phyloP scores from a whole-genome alignment of 2,888 invertebrate genomes.

The Holacanthella duospinosa region DNA sequence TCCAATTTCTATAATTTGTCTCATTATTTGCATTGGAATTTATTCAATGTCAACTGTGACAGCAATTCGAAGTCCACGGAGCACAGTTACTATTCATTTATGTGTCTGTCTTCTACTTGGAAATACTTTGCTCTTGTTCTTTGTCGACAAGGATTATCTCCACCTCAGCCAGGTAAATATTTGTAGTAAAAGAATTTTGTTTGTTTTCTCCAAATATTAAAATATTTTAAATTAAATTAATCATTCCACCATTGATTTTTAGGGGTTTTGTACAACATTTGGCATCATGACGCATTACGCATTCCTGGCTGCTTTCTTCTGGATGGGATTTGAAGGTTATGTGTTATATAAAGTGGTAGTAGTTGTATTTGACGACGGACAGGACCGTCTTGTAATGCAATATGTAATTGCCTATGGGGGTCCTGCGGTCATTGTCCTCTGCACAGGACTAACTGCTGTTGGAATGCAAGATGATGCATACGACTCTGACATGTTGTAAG shows the following conservation, averaged over 20 bases:
- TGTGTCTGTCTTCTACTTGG: slow-evolving; percentile 83
- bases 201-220: too few species aligned
- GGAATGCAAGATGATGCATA: slow-evolving; percentile 45
- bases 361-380: slow-evolving; percentile 24
- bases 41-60: slow-evolving; percentile 46
- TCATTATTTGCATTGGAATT: slow-evolving; percentile 65
- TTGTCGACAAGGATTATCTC: slow-evolving; percentile 44
- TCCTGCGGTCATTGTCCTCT: slow-evolving; percentile 65
- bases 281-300: slow-evolving; percentile 54
- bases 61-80: slow-evolving; percentile 67
- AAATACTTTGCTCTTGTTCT: slow-evolving; percentile 79
- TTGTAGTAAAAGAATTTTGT: background rate
- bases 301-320: slow-evolving; percentile 82
- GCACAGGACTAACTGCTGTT: slow-evolving; percentile 51
- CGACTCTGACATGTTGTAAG: slow-evolving; percentile 31
- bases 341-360: slow-evolving; percentile 30
- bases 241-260: background rate
- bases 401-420: slow-evolving; percentile 66
- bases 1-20: slow-evolving; percentile 66
- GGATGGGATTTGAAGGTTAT: slow-evolving; percentile 79
- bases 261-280: background rate
- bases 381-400: slow-evolving; percentile 18
- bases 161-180: slow-evolving; percentile 23
- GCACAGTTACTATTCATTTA: slow-evolving; percentile 91
- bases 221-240: background rate